Percentiles rank a stretch among this genome's conserved stretches.
Evolutionary conservation across 2,113 vertebrate genomes (phyloP).

Genomic region (Pan paniscus): DNA sequence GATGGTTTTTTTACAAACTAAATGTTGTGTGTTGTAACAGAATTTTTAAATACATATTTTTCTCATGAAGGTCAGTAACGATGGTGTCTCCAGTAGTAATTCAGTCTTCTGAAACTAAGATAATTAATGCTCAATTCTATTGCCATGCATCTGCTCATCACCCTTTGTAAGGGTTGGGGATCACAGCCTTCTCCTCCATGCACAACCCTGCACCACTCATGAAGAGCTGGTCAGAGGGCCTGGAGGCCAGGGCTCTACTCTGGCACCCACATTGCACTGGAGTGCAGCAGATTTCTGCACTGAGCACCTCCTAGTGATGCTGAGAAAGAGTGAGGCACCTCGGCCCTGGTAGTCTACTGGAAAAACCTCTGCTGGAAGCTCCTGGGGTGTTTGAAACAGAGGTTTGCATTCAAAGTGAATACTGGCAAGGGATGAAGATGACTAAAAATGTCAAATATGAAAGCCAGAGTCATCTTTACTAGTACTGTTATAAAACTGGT

Average conservation of each 20-base stretch:
- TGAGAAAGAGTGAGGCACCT: neutral
- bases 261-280: no score
- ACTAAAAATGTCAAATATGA: neutral
- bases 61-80: neutral
- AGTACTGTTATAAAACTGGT: neutral
- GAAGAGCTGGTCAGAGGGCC: neutral
- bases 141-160: neutral
- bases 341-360: neutral
- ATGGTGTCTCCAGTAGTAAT: neutral
- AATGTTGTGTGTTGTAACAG: neutral
- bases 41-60: neutral
- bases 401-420: neutral
- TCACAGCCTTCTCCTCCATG: no score
- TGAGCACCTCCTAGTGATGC: rapidly evolving
- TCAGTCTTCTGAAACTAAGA: neutral
- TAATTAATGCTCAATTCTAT: neutral
- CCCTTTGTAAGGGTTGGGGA: neutral
- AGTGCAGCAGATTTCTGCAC: neutral
- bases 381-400: neutral
- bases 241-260: rapidly evolving
- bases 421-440: neutral
- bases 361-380: neutral
- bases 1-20: neutral
- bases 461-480: neutral
- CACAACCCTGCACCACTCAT: neutral